Conservation (phyloP, 2,888 invertebrate genomes). For the Syrphus vitripennis region DNA sequence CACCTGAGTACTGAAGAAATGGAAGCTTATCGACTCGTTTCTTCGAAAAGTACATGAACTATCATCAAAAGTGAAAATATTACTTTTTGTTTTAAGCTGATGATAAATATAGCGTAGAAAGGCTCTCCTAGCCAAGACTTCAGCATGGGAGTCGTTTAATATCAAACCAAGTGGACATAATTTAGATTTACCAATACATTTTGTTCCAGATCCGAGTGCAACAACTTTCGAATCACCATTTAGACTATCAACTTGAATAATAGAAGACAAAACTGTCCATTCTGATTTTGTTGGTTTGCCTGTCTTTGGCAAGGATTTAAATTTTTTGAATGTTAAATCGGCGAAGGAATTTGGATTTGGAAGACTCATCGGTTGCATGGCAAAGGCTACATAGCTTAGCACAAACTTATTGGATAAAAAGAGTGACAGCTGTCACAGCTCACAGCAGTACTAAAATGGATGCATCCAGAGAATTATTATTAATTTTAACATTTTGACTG, state of each 20-base stretch:
- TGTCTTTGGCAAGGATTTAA: slow-evolving; percentile 86
- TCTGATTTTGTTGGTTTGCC: slow-evolving; percentile 89
- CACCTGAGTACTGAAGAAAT: slow-evolving; percentile 92
- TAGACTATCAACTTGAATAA: slow-evolving; percentile 83
- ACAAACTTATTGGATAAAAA: neutral
- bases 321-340: slow-evolving; percentile 84
- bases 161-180: slow-evolving; percentile 86
- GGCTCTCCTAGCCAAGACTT: slow-evolving; percentile 91
- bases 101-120: slow-evolving; percentile 90
- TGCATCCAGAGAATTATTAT: neutral
- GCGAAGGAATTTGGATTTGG: slow-evolving; percentile 82
- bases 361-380: too few relatives aligned
- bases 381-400: neutral
- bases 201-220: slow-evolving; percentile 94
- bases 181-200: slow-evolving; percentile 90
- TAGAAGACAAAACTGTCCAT: slow-evolving; percentile 92
- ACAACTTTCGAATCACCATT: slow-evolving; percentile 83
- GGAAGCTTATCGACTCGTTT: slow-evolving; percentile 85
- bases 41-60: slow-evolving; percentile 81
- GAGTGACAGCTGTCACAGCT: neutral
- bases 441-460: neutral
- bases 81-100: slow-evolving; percentile 82
- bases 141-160: slow-evolving; percentile 96
- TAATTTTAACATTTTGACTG: too few relatives aligned
- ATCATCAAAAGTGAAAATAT: slow-evolving; percentile 77